phyloP scores from a whole-genome alignment of 2,888 invertebrate species.

The Limnephilus rhombicus region DNA sequence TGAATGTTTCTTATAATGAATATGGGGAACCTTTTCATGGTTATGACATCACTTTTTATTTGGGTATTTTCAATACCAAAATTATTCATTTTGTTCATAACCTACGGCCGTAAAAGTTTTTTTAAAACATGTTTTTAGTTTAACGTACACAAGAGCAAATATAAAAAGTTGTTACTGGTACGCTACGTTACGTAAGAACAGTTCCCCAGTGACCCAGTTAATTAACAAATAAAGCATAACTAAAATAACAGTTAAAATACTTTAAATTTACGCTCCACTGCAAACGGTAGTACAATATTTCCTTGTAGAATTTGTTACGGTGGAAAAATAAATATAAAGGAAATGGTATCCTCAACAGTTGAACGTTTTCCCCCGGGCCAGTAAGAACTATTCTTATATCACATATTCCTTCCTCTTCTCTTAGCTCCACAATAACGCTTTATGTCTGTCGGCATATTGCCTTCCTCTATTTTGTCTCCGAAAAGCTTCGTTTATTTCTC shows the following conservation, averaged over 20 bases:
- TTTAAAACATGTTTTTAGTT: neutral
- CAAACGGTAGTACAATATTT: neutral
- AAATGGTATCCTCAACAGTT: neutral
- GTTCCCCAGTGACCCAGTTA: neutral
- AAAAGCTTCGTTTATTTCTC: neutral
- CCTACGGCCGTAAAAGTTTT: neutral
- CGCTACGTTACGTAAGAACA: neutral
- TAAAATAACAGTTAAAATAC: neutral
- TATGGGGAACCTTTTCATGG: too few species aligned
- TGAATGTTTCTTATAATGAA: neutral
- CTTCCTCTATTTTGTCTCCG: neutral
- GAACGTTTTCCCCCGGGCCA: constrained; percentile 14
- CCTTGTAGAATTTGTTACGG: neutral
- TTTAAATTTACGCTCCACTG: neutral
- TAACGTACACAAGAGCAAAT: neutral
- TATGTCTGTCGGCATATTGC: constrained; percentile 5
- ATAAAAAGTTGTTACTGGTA: neutral
- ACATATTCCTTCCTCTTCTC: neutral
- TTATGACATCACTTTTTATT: neutral
- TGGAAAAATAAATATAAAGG: neutral
- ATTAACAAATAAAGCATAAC: neutral
- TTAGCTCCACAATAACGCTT: neutral
- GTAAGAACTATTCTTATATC: neutral
- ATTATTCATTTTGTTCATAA: neutral
- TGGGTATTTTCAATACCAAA: neutral